Evolutionary conservation across 2,888 invertebrate species (phyloP).

Genomic region (Chymomyza amoena): DNA sequence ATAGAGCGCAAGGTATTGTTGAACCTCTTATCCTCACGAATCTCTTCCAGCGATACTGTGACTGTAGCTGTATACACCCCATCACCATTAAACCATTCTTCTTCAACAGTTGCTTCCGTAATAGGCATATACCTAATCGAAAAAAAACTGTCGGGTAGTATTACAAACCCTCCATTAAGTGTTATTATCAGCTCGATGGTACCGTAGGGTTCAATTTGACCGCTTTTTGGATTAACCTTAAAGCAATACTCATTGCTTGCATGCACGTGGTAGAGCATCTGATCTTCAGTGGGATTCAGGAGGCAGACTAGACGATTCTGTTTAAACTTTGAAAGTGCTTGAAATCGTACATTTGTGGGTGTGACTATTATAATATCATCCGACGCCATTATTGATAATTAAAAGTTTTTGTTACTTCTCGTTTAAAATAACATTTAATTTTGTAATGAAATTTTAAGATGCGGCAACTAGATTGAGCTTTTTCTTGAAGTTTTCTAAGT

Average conservation of each 20-base stretch:
- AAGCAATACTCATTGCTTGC: background rate
- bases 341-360: slow-evolving; percentile 27
- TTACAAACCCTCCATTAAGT: background rate
- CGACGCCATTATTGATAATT: slow-evolving; percentile 18
- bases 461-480: background rate
- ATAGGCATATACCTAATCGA: slow-evolving; percentile 4
- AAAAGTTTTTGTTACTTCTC: background rate
- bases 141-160: background rate
- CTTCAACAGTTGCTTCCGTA: accelerated
- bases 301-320: slow-evolving; percentile 40
- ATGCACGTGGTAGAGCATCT: slow-evolving; percentile 18
- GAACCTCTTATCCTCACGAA: background rate
- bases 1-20: background rate
- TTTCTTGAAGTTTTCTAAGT: no score
- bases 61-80: background rate
- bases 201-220: slow-evolving; percentile 20
- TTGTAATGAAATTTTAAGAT: background rate
- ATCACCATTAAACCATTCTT: background rate
- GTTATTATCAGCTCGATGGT: slow-evolving; percentile 41
- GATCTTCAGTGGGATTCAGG: slow-evolving; percentile 24
- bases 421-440: background rate
- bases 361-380: slow-evolving; percentile 26
- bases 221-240: background rate
- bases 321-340: slow-evolving; percentile 14
- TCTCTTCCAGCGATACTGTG: slow-evolving; percentile 9